Evolutionary conservation across 1,140 invertebrate genomes (phyloP).

Genomic region (Ditylenchus dipsaci): DNA sequence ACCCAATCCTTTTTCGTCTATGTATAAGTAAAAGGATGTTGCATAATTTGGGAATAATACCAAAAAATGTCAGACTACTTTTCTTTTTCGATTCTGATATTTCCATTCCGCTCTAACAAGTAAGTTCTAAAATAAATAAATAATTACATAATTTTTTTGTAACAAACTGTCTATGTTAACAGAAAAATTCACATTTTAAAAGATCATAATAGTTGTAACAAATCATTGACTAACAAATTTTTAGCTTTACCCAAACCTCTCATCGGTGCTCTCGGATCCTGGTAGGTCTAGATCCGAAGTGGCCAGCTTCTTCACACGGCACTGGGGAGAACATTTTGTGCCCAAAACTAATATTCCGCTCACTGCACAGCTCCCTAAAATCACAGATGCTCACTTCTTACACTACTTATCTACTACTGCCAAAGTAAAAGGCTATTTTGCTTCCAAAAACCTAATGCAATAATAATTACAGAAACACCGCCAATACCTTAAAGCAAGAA

Average conservation of each 20-base stretch:
- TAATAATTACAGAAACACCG: constrained; percentile 52
- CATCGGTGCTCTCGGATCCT: constrained; percentile 92
- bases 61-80: too few relatives aligned
- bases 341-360: constrained; percentile 73
- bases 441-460: not conserved
- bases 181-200: too few relatives aligned
- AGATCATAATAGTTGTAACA: too few relatives aligned
- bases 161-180: too few relatives aligned
- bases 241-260: constrained; percentile 73
- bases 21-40: too few relatives aligned
- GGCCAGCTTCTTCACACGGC: constrained; percentile 81
- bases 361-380: constrained; percentile 75
- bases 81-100: too few relatives aligned
- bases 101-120: too few relatives aligned
- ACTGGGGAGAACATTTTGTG: constrained; percentile 91
- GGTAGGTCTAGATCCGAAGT: constrained; percentile 71
- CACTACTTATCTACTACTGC: constrained; percentile 70
- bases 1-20: too few relatives aligned
- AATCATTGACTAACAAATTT: too few relatives aligned
- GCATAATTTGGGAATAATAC: too few relatives aligned
- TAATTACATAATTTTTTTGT: too few relatives aligned
- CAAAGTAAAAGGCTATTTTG: constrained; percentile 42
- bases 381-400: constrained; percentile 78
- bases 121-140: too few relatives aligned
- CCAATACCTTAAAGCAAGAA: constrained; percentile 53